Percentiles rank a stretch among this genome's conserved stretches.
phyloP scores from a whole-genome alignment of 2,113 vertebrate genomes.

The Morone saxatilis region DNA sequence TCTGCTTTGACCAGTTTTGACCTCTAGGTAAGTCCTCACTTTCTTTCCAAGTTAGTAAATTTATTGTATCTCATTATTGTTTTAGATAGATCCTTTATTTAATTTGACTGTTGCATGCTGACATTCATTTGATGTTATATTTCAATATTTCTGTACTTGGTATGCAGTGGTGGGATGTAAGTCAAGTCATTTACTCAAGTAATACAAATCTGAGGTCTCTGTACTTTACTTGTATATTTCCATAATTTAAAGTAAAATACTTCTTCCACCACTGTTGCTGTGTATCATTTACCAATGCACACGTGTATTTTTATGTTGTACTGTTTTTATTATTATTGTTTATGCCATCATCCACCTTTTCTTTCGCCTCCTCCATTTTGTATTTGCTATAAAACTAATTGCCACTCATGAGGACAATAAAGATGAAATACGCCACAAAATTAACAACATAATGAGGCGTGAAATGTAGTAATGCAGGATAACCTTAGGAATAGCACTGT shows the following conservation, averaged over 20 bases:
- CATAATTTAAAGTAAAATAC: no score
- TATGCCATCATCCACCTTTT: not conserved
- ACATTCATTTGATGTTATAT: not conserved
- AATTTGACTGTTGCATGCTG: not conserved
- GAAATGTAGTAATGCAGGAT: constrained; percentile 20
- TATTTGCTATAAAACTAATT: not conserved
- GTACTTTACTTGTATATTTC: no score
- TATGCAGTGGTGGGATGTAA: not conserved
- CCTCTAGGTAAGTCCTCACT: not conserved
- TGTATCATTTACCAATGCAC: not conserved
- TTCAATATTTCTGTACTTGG: not conserved
- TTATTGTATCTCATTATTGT: not conserved
- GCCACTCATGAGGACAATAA: not conserved
- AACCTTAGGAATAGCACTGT: not conserved
- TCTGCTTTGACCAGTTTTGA: not conserved
- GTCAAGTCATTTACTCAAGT: no score
- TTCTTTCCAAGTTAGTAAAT: not conserved
- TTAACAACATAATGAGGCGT: not conserved
- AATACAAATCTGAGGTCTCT: no score
- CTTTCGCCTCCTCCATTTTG: no score
- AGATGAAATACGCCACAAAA: not conserved
- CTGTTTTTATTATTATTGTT: not conserved
- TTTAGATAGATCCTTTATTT: not conserved
- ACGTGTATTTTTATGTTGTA: not conserved
- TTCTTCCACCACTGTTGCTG: no score